Evolutionary conservation across 1,140 invertebrate genomes (phyloP), one percentile per base, ranked within the genome.

Genomic region (Megalopta genalis): DNA sequence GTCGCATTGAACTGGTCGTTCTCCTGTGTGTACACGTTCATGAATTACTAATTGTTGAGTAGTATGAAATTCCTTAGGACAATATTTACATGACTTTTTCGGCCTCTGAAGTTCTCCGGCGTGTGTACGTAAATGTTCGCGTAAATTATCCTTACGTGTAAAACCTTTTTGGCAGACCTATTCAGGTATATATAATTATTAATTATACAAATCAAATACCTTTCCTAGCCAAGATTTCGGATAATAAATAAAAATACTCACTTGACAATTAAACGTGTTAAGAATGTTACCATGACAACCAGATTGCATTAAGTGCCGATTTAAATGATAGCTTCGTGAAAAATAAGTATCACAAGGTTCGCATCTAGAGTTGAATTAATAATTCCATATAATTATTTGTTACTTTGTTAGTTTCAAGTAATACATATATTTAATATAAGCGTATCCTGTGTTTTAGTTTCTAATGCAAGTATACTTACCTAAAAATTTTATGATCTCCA

Each of bases 131-230:
- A 97, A 91, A 93, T 97, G 96, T 82, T 96, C 95, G 18, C 95
- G 93, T 69, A 97, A 91, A 91, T 97, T 97, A 88, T 96, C 96
- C 86, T 96, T 95, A n/a, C 96, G 94, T 64, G 95, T 95, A 84
- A 97, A 97, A 25, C 93, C 91, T 88, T 95, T 95, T 21, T 94
- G 93, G 86, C 96, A 97, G 32, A 96, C 95, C 94, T 96, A 88
- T n/a, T 67, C 83, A 69, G 79, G 85, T 74, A 67, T 37, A 62
- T 23, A 32, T 62, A 18, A 46, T 46, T 46, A 46, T 46, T 46
- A 46, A 46, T 46, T 14, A 12, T 14, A 62, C 67, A 69, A 73
- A 87, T 90, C 83, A 89, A 88, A 16, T 86, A 87, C 67, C 87
- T 86, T 21, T 2, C 42, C 23, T n/a, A 37, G 12, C 21, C 21